Percentiles rank a stretch among this genome's conserved stretches.
phyloP scores from a whole-genome alignment of 2,113 vertebrate genomes.

The Gymnobelideus leadbeateri region DNA sequence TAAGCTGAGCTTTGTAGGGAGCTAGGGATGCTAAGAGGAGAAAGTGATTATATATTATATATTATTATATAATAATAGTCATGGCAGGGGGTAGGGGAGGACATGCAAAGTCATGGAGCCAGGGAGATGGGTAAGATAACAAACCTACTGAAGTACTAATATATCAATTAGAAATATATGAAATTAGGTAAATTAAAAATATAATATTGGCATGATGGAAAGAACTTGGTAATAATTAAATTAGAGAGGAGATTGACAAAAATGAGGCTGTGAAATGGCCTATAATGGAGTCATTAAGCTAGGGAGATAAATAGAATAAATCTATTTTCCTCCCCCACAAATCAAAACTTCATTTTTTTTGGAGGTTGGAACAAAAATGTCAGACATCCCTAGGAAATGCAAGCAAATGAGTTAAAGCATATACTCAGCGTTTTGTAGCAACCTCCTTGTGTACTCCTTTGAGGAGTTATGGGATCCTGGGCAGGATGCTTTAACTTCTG shows the following conservation, averaged over 20 bases:
- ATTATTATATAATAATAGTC: too few relatives aligned
- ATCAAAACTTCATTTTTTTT: constrained; percentile 27
- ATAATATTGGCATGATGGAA: background rate
- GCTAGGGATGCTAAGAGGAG: too few relatives aligned
- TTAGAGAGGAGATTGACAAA: constrained; percentile 39
- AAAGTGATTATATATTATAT: too few relatives aligned
- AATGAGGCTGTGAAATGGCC: constrained; percentile 35
- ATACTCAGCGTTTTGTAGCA: too few relatives aligned
- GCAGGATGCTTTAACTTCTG: too few relatives aligned
- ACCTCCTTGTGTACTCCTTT: too few relatives aligned
- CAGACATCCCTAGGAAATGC: constrained; percentile 24
- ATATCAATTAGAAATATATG: constrained; percentile 12
- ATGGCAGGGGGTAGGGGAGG: too few relatives aligned
- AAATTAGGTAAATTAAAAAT: constrained; percentile 44
- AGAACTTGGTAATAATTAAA: constrained; percentile 43
- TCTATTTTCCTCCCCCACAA: background rate
- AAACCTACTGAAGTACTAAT: too few relatives aligned
- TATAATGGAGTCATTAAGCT: constrained; percentile 29
- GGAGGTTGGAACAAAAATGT: constrained; percentile 28
- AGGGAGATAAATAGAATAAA: constrained; percentile 31
- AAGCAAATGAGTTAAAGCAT: background rate
- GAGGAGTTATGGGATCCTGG: too few relatives aligned
- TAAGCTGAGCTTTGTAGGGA: too few relatives aligned
- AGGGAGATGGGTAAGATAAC: too few relatives aligned
- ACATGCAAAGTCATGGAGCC: too few relatives aligned